phyloP scores from a whole-genome alignment of 2,888 invertebrate genomes.

The Aethes cnicana region DNA sequence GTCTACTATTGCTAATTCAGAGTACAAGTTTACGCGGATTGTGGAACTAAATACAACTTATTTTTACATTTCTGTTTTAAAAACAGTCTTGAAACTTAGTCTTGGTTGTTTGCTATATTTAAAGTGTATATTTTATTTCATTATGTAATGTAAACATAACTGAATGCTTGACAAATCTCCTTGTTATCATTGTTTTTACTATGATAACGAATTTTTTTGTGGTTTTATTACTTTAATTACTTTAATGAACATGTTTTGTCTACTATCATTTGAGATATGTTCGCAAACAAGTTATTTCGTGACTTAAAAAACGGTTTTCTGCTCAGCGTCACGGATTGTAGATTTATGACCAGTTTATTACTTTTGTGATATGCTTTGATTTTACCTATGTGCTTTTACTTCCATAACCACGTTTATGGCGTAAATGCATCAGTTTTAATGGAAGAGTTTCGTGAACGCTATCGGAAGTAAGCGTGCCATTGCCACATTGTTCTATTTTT shows the following conservation, averaged over 20 bases:
- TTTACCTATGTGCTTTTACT: neutral
- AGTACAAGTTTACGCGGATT: conserved; percentile 8
- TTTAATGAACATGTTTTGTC: neutral
- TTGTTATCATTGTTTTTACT: conserved; percentile 2
- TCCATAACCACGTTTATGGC: neutral
- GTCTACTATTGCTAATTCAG: conserved; percentile 11
- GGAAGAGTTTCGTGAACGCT: conserved; percentile 1
- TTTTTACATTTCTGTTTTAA: too few relatives aligned
- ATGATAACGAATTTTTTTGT: conserved; percentile 1
- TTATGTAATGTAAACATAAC: neutral
- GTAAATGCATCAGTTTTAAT: neutral
- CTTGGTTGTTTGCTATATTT: too few relatives aligned
- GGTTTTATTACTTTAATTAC: neutral
- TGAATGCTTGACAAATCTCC: neutral
- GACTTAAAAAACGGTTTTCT: too few relatives aligned
- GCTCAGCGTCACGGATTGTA: too few relatives aligned
- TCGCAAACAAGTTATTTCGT: too few relatives aligned
- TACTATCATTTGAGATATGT: neutral
- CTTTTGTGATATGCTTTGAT: neutral
- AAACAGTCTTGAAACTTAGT: too few relatives aligned
- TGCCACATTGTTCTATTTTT: conserved; percentile 31
- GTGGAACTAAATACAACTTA: neutral
- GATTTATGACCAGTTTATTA: too few relatives aligned
- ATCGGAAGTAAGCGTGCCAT: conserved; percentile 32
- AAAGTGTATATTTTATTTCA: neutral